Evolutionary conservation across 2,113 vertebrate species (phyloP).

Genomic region (Hemiscyllium ocellatum): DNA sequence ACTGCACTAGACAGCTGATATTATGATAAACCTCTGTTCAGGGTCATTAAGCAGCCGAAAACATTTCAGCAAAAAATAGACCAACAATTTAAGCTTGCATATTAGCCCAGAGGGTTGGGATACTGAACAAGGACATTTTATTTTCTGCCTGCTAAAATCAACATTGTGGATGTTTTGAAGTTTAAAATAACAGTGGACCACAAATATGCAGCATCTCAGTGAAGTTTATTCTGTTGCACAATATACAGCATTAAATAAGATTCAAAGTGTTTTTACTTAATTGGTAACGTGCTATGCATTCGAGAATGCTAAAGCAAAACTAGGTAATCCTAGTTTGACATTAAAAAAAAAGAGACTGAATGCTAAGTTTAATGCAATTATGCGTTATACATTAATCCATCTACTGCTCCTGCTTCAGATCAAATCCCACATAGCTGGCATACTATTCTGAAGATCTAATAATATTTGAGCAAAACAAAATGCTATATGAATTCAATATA

Average conservation of each 20-base stretch:
- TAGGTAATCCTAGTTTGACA: background rate
- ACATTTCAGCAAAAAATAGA: conserved; percentile 78
- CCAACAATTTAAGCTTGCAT: conserved; percentile 71
- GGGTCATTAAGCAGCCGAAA: conserved; percentile 78
- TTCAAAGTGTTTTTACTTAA: background rate
- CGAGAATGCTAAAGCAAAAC: background rate
- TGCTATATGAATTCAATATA: background rate
- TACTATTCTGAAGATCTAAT: background rate
- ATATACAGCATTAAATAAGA: background rate
- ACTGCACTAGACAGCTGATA: conserved; percentile 60
- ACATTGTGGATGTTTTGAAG: conserved; percentile 65
- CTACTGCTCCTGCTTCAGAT: background rate
- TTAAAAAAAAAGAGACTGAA: background rate
- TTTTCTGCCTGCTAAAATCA: conserved; percentile 62
- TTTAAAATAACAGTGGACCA: conserved; percentile 53
- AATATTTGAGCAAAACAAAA: background rate
- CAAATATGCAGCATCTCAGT: background rate
- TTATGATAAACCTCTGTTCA: conserved; percentile 59
- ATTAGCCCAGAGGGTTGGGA: conserved; percentile 70
- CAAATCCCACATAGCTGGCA: background rate
- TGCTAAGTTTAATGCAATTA: background rate
- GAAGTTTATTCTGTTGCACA: background rate
- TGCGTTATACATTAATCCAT: background rate
- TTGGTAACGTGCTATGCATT: background rate
- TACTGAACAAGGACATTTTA: conserved; percentile 70